Evolutionary conservation across 2,113 vertebrate genomes (phyloP).

Genomic region (Oophaga pumilio): DNA sequence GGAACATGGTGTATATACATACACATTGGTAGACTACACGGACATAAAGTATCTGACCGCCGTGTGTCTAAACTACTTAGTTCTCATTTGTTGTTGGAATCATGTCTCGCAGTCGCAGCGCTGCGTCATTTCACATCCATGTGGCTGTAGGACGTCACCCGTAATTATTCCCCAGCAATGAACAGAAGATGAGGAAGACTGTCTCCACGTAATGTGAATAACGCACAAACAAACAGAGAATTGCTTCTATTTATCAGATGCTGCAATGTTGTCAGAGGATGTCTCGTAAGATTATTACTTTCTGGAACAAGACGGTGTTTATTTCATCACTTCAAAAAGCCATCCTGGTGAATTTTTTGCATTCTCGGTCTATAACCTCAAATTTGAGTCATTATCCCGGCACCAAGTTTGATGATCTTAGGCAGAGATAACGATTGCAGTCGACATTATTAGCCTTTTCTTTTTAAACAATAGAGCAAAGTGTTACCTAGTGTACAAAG

Average conservation of each 20-base stretch:
- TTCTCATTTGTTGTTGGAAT: not conserved
- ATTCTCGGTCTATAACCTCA: conserved; percentile 57
- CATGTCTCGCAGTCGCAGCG: not conserved
- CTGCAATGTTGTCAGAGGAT: conserved; percentile 18
- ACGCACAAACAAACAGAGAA: conserved; percentile 43
- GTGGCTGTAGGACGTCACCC: conserved; percentile 5
- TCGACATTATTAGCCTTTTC: conserved; percentile 40
- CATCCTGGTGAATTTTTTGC: conserved; percentile 44
- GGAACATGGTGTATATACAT: too few relatives aligned
- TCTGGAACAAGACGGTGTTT: conserved; percentile 49
- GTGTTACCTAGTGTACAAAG: conserved; percentile 31
- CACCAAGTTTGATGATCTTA: conserved; percentile 44
- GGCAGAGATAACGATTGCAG: conserved; percentile 22
- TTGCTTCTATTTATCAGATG: conserved; percentile 39
- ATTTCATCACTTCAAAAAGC: conserved; percentile 56
- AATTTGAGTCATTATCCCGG: conserved; percentile 56
- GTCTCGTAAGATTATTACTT: conserved; percentile 36
- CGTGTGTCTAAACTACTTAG: not conserved
- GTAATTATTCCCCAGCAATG: conserved; percentile 22
- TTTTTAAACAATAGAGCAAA: conserved; percentile 42
- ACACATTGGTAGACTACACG: not conserved
- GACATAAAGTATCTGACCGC: not conserved
- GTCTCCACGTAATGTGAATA: conserved; percentile 41
- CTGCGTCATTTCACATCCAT: conserved; percentile 6
- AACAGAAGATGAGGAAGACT: not conserved